Base-by-base conservation (phyloP, 1,140 invertebrate species). In the Danaus plexippus region DNA sequence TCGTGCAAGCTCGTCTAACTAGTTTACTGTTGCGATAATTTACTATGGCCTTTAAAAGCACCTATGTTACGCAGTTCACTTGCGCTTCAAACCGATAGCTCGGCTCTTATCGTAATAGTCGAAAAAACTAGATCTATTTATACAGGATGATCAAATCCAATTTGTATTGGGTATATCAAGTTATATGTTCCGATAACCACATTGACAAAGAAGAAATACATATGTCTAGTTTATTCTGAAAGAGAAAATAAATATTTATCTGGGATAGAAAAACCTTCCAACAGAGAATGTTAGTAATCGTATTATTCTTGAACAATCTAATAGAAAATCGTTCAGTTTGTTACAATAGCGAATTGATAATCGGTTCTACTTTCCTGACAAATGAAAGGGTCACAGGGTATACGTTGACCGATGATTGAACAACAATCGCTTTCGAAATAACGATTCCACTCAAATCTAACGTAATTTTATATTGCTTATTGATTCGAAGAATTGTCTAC, bases 361-460 rank as follows among this genome's bases (percentile, higher is more conserved):
- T 61, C 32, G 47, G 53, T 61, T 61, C 53, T 32, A 55, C 43
- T 54, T 54, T 50, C 73, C 73, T 77, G 75, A 77, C 75, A 74
- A 76, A 75, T 78, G 70, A 67, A 63, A 67, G 63, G 64, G 66
- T 80, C 71, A 66, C 47, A 66, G 66, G 67, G 66, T 63, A 65
- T 63, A 69, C 69, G 57, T 65, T 66, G 54, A 59, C 59, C 54
- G 54, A 67, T 63, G 57, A 70, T 75, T 63, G 70, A 68, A 64
- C 50, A 54, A 66, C 63, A 71, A 75, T 70, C 67, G 71, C 32
- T 61, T 65, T 66, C 57, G 60, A 64, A 69, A 69, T 64, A 63
- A 69, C 61, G 57, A 57, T 59, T 64, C 57, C 50, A 66, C 64
- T 67, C 53, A 56, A 62, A 66, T 69, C 66, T 75, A 69, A 74